Percentiles rank a stretch among this genome's conserved stretches.
Evolutionary conservation across 1,140 invertebrate species (phyloP).

Genomic region (Drosophila lacteicornis): DNA sequence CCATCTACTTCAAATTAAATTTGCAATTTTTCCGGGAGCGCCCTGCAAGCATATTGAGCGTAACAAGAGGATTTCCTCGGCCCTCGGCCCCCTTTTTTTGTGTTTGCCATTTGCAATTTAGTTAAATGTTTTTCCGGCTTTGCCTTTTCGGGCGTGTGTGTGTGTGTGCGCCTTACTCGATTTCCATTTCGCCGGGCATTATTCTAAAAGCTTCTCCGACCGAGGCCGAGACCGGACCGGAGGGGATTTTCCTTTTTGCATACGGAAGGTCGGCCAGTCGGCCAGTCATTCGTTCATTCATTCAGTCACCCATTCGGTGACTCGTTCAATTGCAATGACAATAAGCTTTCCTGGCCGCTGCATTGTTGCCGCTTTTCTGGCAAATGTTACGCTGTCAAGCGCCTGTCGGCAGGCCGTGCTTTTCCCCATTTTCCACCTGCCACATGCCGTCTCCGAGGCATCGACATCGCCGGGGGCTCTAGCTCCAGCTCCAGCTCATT

Average conservation of each 20-base stretch:
- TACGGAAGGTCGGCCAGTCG: constrained; percentile 30
- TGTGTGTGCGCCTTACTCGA: constrained; percentile 35
- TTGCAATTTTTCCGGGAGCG: constrained; percentile 36
- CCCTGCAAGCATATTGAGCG: constrained; percentile 45
- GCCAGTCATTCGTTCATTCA: constrained; percentile 45
- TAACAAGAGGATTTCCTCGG: constrained; percentile 36
- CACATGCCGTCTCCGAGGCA: constrained; percentile 52
- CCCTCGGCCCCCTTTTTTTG: background rate
- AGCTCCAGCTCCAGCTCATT: constrained; percentile 42
- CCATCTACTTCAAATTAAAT: constrained; percentile 58
- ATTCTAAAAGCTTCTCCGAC: constrained; percentile 63
- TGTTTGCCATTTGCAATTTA: constrained; percentile 56
- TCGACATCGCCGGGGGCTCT: constrained; percentile 16
- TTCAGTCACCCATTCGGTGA: constrained; percentile 47
- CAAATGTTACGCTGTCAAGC: constrained; percentile 73
- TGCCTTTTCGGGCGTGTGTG: constrained; percentile 37
- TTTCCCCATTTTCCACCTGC: constrained; percentile 59
- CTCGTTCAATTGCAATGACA: constrained; percentile 73
- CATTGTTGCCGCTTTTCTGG: constrained; percentile 53
- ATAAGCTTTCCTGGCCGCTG: constrained; percentile 36
- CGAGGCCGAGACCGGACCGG: constrained; percentile 16
- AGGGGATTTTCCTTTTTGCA: constrained; percentile 39
- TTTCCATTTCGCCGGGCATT: constrained; percentile 55
- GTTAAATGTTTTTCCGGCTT: constrained; percentile 61
- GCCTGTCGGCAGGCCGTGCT: constrained; percentile 58